Evolutionary conservation across 2,113 vertebrate genomes (phyloP).

Genomic region (Siphamia tubifer): DNA sequence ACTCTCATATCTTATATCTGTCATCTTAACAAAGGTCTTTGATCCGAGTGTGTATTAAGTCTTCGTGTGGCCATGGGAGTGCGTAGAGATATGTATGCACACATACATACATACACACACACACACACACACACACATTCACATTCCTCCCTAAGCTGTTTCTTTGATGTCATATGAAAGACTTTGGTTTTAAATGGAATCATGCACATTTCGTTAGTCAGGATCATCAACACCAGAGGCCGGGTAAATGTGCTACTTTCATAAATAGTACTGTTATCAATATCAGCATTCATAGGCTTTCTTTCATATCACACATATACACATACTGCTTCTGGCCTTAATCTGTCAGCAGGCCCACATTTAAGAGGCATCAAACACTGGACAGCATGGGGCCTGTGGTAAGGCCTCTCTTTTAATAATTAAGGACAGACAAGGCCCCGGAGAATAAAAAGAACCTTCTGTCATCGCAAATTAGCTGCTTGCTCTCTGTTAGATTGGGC

Average conservation of each 20-base stretch:
- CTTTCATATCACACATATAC: conserved; percentile 60
- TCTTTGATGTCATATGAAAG: conserved; percentile 61
- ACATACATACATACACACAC: too few relatives aligned
- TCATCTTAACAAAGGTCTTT: conserved; percentile 58
- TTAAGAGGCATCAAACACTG: conserved; percentile 86
- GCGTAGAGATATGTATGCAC: conserved; percentile 9
- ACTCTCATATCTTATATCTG: conserved; percentile 33
- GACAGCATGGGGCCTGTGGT: conserved; percentile 52
- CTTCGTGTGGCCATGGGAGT: conserved; percentile 17
- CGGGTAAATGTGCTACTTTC: conserved; percentile 42
- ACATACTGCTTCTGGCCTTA: conserved; percentile 70
- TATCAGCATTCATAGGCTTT: conserved; percentile 80
- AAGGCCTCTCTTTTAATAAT: conserved; percentile 87
- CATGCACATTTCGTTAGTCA: conserved; percentile 42
- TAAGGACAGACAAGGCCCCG: conserved; percentile 83
- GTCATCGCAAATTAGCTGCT: conserved; percentile 86
- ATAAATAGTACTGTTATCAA: conserved; percentile 75
- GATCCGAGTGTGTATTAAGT: conserved; percentile 46
- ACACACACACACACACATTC: background rate
- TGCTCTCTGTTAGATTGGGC: conserved; percentile 68
- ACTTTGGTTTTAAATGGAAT: conserved; percentile 41
- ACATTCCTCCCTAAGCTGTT: conserved; percentile 18
- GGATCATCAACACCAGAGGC: conserved; percentile 44
- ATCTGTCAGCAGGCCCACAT: conserved; percentile 88
- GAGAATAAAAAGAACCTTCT: conserved; percentile 84